A percentile compares a stretch with the other conserved stretches of the same genome.
Evolutionary conservation across 2,113 vertebrate species (phyloP).

Genomic region (Lampris incognitus): DNA sequence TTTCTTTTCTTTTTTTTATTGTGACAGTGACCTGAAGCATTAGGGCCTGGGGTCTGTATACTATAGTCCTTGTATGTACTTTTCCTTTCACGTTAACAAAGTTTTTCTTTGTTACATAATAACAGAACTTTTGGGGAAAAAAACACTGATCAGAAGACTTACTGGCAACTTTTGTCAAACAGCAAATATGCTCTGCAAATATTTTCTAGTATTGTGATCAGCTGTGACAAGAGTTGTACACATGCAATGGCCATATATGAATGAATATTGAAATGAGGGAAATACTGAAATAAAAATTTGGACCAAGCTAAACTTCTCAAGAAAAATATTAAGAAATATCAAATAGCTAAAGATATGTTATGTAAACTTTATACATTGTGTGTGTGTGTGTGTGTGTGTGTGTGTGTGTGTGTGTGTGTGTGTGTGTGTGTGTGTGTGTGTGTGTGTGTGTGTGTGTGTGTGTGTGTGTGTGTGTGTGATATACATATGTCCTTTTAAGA

Average conservation of each 20-base stretch:
- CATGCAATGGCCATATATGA: neutral
- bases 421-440: neutral
- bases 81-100: conserved; percentile 35
- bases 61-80: conserved; percentile 49
- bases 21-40: conserved; percentile 68
- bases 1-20: conserved; percentile 2
- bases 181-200: conserved; percentile 51
- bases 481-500: neutral
- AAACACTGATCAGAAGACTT: conserved; percentile 53
- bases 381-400: neutral
- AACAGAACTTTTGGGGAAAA: conserved; percentile 42
- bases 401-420: conserved; percentile 2
- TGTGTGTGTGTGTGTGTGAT: neutral
- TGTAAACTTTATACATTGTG: too few relatives aligned
- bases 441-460: neutral
- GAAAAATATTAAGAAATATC: too few relatives aligned
- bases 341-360: neutral
- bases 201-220: conserved; percentile 8
- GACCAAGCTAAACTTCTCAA: neutral
- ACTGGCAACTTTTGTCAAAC: conserved; percentile 60
- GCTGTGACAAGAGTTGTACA: neutral
- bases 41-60: conserved; percentile 42
- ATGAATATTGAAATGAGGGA: neutral
- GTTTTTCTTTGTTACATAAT: conserved; percentile 1
- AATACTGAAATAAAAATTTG: conserved; percentile 1